Percentiles rank a stretch among this genome's conserved stretches.
Conservation (phyloP, 2,888 invertebrate species). For the Patella caerulea region DNA sequence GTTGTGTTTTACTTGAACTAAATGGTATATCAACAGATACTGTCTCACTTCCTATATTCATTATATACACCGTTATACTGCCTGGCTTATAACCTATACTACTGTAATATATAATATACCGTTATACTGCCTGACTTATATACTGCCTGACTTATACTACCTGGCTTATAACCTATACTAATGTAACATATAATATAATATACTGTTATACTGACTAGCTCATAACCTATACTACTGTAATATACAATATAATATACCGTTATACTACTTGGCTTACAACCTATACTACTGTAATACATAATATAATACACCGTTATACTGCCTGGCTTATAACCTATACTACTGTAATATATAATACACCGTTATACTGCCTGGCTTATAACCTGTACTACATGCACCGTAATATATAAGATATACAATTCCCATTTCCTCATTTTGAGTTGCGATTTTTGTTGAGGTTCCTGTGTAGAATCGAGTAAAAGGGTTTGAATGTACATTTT, state of each 20-base stretch:
- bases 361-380: constrained; percentile 43
- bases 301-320: constrained; percentile 48
- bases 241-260: too few relatives aligned
- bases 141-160: constrained; percentile 40
- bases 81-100: too few relatives aligned
- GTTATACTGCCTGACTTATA: too few relatives aligned
- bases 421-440: too few relatives aligned
- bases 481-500: too few relatives aligned
- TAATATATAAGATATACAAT: constrained; percentile 17
- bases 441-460: too few relatives aligned
- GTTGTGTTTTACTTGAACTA: constrained; percentile 25
- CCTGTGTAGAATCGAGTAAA: too few relatives aligned
- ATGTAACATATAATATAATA: constrained; percentile 16
- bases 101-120: too few relatives aligned
- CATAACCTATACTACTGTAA: too few relatives aligned
- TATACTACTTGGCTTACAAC: constrained; percentile 31
- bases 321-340: constrained; percentile 33
- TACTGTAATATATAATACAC: constrained; percentile 36
- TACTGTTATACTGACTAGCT: too few relatives aligned
- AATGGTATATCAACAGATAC: constrained; percentile 32
- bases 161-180: constrained; percentile 30
- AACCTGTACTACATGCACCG: constrained; percentile 24
- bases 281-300: constrained; percentile 21
- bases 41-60: constrained; percentile 39
- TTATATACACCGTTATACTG: constrained; percentile 33